phyloP scores from a whole-genome alignment of 2,888 invertebrate species.

The Spicauda simplicius region DNA sequence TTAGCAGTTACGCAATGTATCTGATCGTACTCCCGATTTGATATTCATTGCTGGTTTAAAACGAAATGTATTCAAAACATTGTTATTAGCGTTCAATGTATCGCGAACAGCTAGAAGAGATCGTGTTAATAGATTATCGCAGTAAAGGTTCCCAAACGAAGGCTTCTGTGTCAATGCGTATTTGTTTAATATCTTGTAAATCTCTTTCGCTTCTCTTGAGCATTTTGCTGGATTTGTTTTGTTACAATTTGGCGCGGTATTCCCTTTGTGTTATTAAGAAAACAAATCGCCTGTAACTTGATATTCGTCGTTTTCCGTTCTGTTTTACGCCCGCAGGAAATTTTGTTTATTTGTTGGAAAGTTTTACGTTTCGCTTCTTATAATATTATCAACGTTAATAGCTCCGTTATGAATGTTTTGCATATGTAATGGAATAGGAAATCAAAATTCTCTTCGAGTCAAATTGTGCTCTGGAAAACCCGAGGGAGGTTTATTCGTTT shows the following conservation, averaged over 20 bases:
- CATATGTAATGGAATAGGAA: too few species aligned
- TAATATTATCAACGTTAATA: too few species aligned
- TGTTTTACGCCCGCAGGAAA: background rate
- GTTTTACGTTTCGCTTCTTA: background rate
- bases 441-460: too few species aligned
- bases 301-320: conserved; percentile 24
- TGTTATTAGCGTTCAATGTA: background rate
- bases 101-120: too few species aligned
- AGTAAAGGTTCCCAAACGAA: conserved; percentile 8
- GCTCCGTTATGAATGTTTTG: too few species aligned
- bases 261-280: conserved; percentile 39
- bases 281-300: conserved; percentile 37
- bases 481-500: too few species aligned
- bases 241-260: conserved; percentile 39
- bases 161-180: conserved; percentile 39
- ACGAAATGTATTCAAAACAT: conserved; percentile 9
- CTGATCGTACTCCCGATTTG: background rate
- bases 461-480: too few species aligned
- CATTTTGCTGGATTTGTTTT: conserved; percentile 45
- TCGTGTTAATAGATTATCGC: conserved; percentile 3
- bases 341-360: conserved; percentile 4
- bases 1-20: conserved; percentile 1
- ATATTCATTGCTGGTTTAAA: conserved; percentile 10
- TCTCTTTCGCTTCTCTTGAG: conserved; percentile 45
- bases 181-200: conserved; percentile 51